Percentiles rank a stretch among this genome's conserved stretches.
Evolutionary conservation across 2,113 vertebrate species (phyloP).

Genomic region (rabbit (Oryctolagus cuniculus)): mOryCun1.1 NC_091453.1:110081001-110081500

Average conservation of each 20-base stretch:
- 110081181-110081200: background rate
- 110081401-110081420: conserved; percentile 3
- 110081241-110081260: background rate
- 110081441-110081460: background rate
- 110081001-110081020: too few relatives aligned
- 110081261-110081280: background rate
- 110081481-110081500: conserved; percentile 47
- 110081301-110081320: background rate
- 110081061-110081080: too few relatives aligned
- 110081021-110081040: too few relatives aligned
- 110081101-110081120: background rate
- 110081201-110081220: background rate
- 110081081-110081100: too few relatives aligned
- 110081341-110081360: conserved; percentile 39
- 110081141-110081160: conserved; percentile 10
- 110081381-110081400: background rate
- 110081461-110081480: conserved; percentile 35
- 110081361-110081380: background rate
- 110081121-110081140: conserved; percentile 16
- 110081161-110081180: background rate
- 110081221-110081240: background rate
- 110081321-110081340: background rate
- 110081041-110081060: too few relatives aligned
- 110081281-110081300: conserved; percentile 27
- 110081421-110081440: conserved; percentile 3